Conservation (phyloP, 2,797 vertebrate genomes). For the Yasuhikotakia modesta region DNA sequence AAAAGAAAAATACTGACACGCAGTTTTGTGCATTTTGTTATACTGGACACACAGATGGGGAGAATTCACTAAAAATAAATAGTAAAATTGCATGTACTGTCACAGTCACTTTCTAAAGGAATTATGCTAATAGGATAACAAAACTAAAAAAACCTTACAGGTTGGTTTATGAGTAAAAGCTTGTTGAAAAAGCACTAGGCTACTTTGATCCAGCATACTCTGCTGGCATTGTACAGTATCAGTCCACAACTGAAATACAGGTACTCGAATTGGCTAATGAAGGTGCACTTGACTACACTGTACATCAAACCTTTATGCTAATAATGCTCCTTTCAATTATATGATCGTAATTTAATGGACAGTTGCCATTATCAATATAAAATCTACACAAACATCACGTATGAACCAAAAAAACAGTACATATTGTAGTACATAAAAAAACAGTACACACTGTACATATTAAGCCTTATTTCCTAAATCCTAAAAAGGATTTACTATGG, state of each 20-base stretch:
- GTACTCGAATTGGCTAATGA: background rate
- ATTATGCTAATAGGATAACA: background rate
- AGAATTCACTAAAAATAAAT: background rate
- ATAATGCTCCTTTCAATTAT: too few relatives aligned
- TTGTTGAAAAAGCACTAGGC: too few relatives aligned
- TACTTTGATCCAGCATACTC: too few relatives aligned
- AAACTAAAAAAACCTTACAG: background rate
- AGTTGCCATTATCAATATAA: background rate
- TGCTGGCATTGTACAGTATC: background rate
- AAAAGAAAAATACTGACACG: slow-evolving; percentile 31
- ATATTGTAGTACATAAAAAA: too few relatives aligned
- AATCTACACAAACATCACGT: background rate
- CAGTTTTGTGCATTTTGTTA: slow-evolving; percentile 1
- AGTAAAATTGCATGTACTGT: background rate
- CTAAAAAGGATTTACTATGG: too few relatives aligned
- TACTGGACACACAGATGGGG: slow-evolving; percentile 3
- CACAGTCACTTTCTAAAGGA: background rate
- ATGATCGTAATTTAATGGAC: background rate
- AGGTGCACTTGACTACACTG: background rate
- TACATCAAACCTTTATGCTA: too few relatives aligned
- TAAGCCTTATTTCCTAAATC: too few relatives aligned
- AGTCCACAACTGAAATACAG: background rate
- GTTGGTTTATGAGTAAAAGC: too few relatives aligned
- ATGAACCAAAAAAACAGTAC: too few relatives aligned
- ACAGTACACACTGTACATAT: too few relatives aligned